These are phyloP conservation scores for Antechinus stuartii DNA, from an alignment of 2,113 vertebrate species.

Conservation along the genomic window DNA sequence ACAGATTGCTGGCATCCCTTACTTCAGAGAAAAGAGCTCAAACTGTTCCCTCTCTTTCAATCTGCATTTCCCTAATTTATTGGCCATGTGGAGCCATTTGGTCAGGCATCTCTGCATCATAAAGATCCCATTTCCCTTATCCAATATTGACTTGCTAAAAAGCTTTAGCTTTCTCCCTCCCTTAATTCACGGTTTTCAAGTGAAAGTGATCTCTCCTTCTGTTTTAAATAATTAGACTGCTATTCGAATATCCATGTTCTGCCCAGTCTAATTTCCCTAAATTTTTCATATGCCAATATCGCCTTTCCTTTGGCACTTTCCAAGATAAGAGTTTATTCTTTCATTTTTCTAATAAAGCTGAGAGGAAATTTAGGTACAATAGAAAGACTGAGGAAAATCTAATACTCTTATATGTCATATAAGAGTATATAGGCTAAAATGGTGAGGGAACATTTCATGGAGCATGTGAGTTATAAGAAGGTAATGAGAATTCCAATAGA, in stretches of 20 bases:
- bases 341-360: not conserved
- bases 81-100: not conserved
- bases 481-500: not conserved
- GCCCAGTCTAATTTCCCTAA: not conserved
- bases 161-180: not conserved
- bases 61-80: not conserved
- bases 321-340: not conserved
- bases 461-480: not conserved
- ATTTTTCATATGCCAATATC: not conserved
- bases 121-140: slow-evolving; percentile 36
- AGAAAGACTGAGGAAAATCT: not conserved
- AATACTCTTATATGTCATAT: no score
- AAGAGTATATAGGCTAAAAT: not conserved
- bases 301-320: not conserved
- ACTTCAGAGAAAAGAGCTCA: not conserved
- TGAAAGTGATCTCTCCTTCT: not conserved
- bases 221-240: not conserved
- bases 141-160: slow-evolving; percentile 25
- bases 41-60: slow-evolving; percentile 7
- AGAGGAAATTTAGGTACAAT: not conserved
- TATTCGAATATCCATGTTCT: not conserved
- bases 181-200: not conserved
- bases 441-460: not conserved
- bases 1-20: not conserved
- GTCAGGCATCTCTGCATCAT: not conserved